Evolutionary conservation across 2,797 vertebrate genomes (phyloP), one percentile per base, ranked within the genome.

Genomic region (Scleropages formosus): DNA sequence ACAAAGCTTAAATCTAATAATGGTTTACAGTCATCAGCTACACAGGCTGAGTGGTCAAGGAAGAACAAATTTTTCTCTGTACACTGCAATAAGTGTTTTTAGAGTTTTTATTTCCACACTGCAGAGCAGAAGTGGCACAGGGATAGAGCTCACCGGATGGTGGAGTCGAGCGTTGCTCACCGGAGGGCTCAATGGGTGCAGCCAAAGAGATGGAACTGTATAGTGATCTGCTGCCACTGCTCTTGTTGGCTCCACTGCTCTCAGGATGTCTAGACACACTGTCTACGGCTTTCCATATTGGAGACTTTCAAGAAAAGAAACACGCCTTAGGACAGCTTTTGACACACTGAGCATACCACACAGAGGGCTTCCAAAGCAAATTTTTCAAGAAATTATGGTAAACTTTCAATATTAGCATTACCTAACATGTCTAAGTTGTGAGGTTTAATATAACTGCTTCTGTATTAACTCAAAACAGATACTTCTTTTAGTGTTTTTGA

Each of bases 251-350:
- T 89, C 63, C 88, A 90, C 84, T 93, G 72, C 75, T 65, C 62
- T 90, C 84, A 72, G 81, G 83, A 71, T 82, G 80, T 81, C 84
- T 93, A 78, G 89, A 87, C 31, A 87, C 68, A 85, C 93, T 92
- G 77, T 84, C 13, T 59, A 81, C 92, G 81, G 82, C 92, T 93
- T 92, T 94, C 75, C 89, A 81, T 84, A 89, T 49, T 81, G 85
- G 87, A 85, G 94, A 93, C 95, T 97, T 81, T 44, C 31, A 74
- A 79, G 86, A 83, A 78, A 82, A 64, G 80, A 79, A 85, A 81
- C 26, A 78, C n/a, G 31, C 12, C n/a, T n/a, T n/a, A 18, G 65
- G 44, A 31, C 6, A 20, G n/a, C 27, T 67, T 9, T 47, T 66
- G 20, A 7, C 44, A 47, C 3, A 7, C 20, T 49, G 18, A n/a